Base-by-base conservation (phyloP, 1,140 invertebrate genomes). In the Lanistes nyassanus region DNA sequence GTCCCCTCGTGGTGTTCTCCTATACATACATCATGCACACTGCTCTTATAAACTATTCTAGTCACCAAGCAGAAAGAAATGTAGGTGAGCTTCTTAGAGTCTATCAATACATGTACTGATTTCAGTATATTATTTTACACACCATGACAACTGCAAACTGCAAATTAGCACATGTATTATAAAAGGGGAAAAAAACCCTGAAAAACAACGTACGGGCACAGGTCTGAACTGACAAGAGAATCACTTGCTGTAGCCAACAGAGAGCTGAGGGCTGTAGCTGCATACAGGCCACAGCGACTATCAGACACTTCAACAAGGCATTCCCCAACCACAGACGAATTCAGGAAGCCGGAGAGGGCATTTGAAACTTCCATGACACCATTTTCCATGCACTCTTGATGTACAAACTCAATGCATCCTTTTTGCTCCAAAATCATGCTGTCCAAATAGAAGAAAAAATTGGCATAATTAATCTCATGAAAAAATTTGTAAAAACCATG, bases 231-330 rank as follows among this genome's bases (percentile, higher is more conserved):
- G 9, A 1, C 19, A 29, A 29, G 11, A 16, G 13, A 23, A 13
- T 39, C 29, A 37, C 36, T 42, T 34, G 42, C 34, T 39, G 29
- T 67, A n/a, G 36, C 31, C 11, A 60, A 2, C 23, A 72, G 34
- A 2, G 56, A 72, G 56, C 29, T 37, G 23, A 72, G 70, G 0
- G 36, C 55, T 11, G 70, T 36, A 55, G 60, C 70, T 5, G 70
- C 70, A 37, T 72, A 72, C 0, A 72, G 55, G 29, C 70, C 70
- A 37, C 70, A 72, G 13, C 55, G 55, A 42, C 70, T 72, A 55
- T 72, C 70, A 6, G 70, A 60, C 70, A 62, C 1, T 36, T 72
- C 7, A 31, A 72, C 70, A 3, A 26, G 34, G 37, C 70, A 72
- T n/a, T 60, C 36, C n/a, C n/a, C 7, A 29, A 72, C 70, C 13